Percentiles rank a stretch among this genome's conserved stretches.
Evolutionary conservation across 2,797 vertebrate genomes (phyloP).

Genomic region (Prionace glauca): DNA sequence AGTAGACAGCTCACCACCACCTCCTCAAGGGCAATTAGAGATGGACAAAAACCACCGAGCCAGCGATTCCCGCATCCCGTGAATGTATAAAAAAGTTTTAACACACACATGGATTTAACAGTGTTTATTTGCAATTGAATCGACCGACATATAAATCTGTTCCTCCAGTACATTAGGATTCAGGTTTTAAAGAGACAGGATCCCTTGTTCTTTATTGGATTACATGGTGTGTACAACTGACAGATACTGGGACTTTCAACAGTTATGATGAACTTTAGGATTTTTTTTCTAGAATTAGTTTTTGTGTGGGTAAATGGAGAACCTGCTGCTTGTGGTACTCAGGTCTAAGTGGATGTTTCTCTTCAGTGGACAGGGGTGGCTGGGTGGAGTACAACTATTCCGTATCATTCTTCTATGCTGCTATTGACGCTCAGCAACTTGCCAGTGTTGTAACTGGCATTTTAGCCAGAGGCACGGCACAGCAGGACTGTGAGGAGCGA

Average conservation of each 20-base stretch:
- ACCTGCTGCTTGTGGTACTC: background rate
- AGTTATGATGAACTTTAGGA: background rate
- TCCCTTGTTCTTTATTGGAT: background rate
- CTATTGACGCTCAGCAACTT: background rate
- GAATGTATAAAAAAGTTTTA: background rate
- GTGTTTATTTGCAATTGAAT: conserved; percentile 18
- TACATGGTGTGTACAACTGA: background rate
- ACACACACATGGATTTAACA: background rate
- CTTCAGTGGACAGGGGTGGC: background rate
- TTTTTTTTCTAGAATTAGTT: background rate
- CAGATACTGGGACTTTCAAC: background rate
- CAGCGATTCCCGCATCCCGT: too few species aligned
- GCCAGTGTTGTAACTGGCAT: background rate
- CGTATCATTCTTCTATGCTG: background rate
- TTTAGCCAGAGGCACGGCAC: background rate
- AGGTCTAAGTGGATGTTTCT: background rate
- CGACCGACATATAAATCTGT: background rate
- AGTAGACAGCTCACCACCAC: too few species aligned
- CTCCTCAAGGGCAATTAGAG: too few species aligned
- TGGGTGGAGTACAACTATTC: background rate
- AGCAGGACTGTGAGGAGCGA: background rate
- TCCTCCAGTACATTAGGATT: background rate
- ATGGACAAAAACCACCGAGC: too few species aligned
- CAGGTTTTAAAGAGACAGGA: background rate
- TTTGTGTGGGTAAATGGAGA: background rate